These are phyloP conservation scores for Campaea margaritaria DNA, from an alignment of 2,888 invertebrate genomes.

Conservation along the genomic window DNA sequence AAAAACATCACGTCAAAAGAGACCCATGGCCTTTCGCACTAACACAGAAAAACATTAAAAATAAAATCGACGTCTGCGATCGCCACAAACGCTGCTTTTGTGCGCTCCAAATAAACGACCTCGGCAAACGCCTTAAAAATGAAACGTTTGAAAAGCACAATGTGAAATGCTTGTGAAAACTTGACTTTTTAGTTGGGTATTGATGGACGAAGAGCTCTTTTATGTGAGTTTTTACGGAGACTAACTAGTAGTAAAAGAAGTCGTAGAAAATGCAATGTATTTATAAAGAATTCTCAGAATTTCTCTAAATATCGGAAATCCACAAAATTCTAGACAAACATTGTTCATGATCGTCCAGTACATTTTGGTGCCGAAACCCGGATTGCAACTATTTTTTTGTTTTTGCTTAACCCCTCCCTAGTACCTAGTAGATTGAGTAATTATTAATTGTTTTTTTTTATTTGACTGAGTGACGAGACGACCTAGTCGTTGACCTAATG, in stretches of 20 bases:
- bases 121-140: slow-evolving; percentile 32
- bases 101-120: slow-evolving; percentile 32
- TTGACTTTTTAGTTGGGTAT: slow-evolving; percentile 19
- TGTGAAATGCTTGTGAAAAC: slow-evolving; percentile 20
- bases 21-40: slow-evolving; percentile 1
- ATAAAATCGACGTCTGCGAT: slow-evolving; percentile 14
- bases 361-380: too few species aligned
- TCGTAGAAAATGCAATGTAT: too few species aligned
- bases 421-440: too few species aligned
- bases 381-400: too few species aligned
- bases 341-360: too few species aligned
- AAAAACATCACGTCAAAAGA: slow-evolving; percentile 1
- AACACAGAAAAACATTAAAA: slow-evolving; percentile 7
- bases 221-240: background rate
- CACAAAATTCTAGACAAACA: too few species aligned
- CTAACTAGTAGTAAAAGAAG: too few species aligned
- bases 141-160: slow-evolving; percentile 27
- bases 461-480: too few species aligned
- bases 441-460: too few species aligned
- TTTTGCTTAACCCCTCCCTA: too few species aligned
- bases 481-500: too few species aligned
- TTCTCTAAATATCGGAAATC: background rate
- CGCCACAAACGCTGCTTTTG: slow-evolving; percentile 32
- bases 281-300: too few species aligned
- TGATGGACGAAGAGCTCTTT: slow-evolving; percentile 7